These are phyloP conservation scores for Ariopsis seemanni DNA, from an alignment of 2,113 vertebrate species.

Conservation along the genomic window DNA sequence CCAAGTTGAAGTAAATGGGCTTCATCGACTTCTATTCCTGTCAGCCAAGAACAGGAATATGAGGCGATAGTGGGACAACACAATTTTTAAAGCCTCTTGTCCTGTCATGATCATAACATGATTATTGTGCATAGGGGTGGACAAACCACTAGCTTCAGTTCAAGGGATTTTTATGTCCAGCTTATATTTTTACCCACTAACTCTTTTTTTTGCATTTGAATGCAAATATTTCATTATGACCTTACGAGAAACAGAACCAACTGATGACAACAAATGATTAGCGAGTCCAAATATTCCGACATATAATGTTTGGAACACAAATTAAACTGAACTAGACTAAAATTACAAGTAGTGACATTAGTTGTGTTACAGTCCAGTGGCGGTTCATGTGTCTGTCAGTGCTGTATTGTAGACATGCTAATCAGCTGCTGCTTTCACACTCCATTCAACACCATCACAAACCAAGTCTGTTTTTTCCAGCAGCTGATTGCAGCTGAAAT, in stretches of 20 bases:
- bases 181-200: too few species aligned
- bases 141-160: not conserved
- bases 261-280: not conserved
- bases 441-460: constrained; percentile 22
- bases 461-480: constrained; percentile 18
- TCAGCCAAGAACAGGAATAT: not conserved
- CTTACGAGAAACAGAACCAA: not conserved
- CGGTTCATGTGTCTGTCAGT: not conserved
- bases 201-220: not conserved
- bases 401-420: constrained; percentile 46
- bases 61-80: not conserved
- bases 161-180: not conserved
- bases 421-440: constrained; percentile 31
- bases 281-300: not conserved
- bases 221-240: not conserved
- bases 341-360: not conserved
- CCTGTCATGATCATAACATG: not conserved
- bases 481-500: constrained; percentile 30
- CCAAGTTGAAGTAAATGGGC: not conserved
- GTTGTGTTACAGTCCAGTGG: not conserved
- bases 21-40: not conserved
- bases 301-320: not conserved
- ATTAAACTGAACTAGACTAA: not conserved
- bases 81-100: not conserved
- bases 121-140: not conserved